Evolutionary conservation across 2,888 invertebrate species (phyloP), one percentile per base, ranked within the genome.

Genomic region (Synanthedon vespiformis): DNA sequence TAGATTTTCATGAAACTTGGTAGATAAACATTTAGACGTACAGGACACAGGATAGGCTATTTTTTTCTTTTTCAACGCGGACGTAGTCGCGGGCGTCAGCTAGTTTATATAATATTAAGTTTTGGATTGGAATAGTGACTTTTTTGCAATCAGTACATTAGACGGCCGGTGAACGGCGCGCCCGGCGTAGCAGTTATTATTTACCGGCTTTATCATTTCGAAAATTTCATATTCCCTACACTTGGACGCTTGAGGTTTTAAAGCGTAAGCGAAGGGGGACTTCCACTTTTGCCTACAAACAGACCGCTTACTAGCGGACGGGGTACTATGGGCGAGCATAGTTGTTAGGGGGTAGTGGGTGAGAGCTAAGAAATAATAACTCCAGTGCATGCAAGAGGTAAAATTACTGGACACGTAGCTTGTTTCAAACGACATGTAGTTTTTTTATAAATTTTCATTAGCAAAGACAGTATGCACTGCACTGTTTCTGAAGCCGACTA

Each of bases 201-300:
- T 87, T 86, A 86, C 87, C 82, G 79, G 85, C 85, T 86, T 86
- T 86, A 86, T 86, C 86, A 86, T 87, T 87, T 86, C 86, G 86
- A 86, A 87, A 87, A 86, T 87, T 87, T 85, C 86, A 87, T 86
- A 86, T 86, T 85, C 86, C 82, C 84, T 77, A 80, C 82, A 82
- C 85, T 85, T 84, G 85, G 86, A 85, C 86, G 86, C 78, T 84
- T 84, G 85, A 85, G 86, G 85, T 85, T 86, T 86, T 81, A 84
- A 85, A 84, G 84, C 84, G 80, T 80, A 74, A 77, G 78, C 78
- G 75, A 68, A 64, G 66, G 72, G 71, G 74, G 67, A 71, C 73
- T 53, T 22, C 22, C 22, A 78, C 77, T 80, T 83, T 84, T 83
- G 81, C 81, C 77, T 77, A 72, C 78, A 77, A 77, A 80, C 81